Conservation (phyloP, 2,888 invertebrate species). For the Cheilosia soror region DNA sequence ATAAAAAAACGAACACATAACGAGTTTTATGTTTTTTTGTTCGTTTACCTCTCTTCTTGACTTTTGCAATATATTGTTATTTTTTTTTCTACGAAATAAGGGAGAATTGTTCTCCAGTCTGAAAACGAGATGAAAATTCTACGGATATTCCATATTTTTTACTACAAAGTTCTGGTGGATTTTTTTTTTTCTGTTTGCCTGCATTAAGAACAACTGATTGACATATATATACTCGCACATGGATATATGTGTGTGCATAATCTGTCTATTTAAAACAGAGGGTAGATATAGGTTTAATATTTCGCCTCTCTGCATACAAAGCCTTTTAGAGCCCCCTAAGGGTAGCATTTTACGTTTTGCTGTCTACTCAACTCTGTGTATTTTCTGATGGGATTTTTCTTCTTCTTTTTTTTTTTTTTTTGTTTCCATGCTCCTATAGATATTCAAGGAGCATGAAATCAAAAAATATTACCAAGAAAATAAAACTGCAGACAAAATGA, state of each 20-base stretch:
- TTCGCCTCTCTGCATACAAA: conserved; percentile 8
- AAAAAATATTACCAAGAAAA: conserved; percentile 57
- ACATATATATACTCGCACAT: conserved; percentile 31
- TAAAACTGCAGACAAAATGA: conserved; percentile 46
- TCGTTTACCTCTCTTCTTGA: conserved; percentile 31
- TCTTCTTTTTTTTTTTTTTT: conserved; percentile 14
- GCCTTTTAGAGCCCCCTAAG: conserved; percentile 25
- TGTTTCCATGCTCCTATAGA: conserved; percentile 58
- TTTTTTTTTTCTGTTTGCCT: neutral
- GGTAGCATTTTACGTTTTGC: conserved; percentile 24
- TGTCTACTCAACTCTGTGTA: neutral
- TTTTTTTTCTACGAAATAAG: conserved; percentile 29
- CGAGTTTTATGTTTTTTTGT: conserved; percentile 40
- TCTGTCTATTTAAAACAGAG: conserved; percentile 44
- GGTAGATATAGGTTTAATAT: conserved; percentile 31
- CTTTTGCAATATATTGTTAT: conserved; percentile 5
- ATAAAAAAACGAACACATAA: conserved; percentile 67
- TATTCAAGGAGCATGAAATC: conserved; percentile 74
- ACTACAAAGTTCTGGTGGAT: conserved; percentile 29
- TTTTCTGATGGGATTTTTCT: conserved; percentile 30
- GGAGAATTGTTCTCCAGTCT: conserved; percentile 23
- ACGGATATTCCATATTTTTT: conserved; percentile 38
- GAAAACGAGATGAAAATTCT: conserved; percentile 63
- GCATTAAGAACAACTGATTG: conserved; percentile 61
- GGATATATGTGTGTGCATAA: neutral